Base-by-base conservation (phyloP, 92 coral and sea anemone genomes). In the Epizoanthus ramosus region DNA sequence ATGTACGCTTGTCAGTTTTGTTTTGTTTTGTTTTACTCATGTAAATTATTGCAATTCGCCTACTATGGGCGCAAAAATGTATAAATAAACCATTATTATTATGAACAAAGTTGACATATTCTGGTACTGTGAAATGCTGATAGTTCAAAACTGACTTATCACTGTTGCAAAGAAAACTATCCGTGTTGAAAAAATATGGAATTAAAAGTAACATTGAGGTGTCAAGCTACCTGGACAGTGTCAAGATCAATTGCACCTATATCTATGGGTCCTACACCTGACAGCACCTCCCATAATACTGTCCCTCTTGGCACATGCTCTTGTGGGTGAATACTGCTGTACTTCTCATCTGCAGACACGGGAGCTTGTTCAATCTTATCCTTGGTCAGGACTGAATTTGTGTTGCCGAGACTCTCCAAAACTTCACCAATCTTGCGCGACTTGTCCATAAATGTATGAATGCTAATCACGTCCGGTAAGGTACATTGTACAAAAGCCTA, bases 391-490 rank as follows among this genome's bases (percentile, higher is more conserved):
- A 88, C 33, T 6, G 89, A 72, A 83, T 93, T 90, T 16, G 86
- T 88, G 22, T 88, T 85, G 37, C 96, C 93, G 75, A 96, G 71
- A 83, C 89, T 94, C 56, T 85, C 80, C n/a, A 96, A 89, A 24
- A 95, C 97, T 50, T 86, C 75, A 15, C 99, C 99, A 75, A 93
- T 81, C 14, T 87, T 84, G 45, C 85, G 88, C 6, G 98, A 91
- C 60, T 90, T 82, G 80, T 96, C 99, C 57, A 93, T 79, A 69
- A 96, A 93, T 45, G 89, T 93, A 82, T 96, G 98, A 8, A 84
- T 85, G 54, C 92, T 91, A 65, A 96, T 64, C 21, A 93, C 91
- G 22, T 87, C 90, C 19, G 98, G 93, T 7, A 96, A 73, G 9
- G 88, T 79, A 1, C 92, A 88, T 83, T 87, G 89, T 45, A 88